Evolutionary conservation across 1,140 invertebrate genomes (phyloP).

Genomic region (Bombus soroeensis): DNA sequence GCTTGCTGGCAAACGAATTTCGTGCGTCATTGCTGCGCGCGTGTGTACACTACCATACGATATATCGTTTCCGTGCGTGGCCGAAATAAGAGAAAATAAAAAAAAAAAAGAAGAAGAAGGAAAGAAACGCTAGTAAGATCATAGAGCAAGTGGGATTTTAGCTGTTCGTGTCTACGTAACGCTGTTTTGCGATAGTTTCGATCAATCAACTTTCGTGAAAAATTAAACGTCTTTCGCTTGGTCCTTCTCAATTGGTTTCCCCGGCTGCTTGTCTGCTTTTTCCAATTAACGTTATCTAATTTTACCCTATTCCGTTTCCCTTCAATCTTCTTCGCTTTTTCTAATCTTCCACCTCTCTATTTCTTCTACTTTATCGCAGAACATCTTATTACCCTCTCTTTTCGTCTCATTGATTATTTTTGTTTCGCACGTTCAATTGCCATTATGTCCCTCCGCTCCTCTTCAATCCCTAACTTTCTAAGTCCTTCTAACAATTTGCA

Average conservation of each 20-base stretch:
- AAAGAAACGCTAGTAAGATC: constrained; percentile 27
- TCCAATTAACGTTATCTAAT: not conserved
- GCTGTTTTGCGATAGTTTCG: not conserved
- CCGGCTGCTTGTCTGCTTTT: not conserved
- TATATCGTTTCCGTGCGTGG: not conserved
- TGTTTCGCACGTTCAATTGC: too few species aligned
- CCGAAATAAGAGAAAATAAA: constrained; percentile 4
- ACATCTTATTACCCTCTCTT: not conserved
- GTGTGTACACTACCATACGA: not conserved
- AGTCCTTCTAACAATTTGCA: too few species aligned
- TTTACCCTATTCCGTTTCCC: too few species aligned
- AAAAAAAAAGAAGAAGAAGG: too few species aligned
- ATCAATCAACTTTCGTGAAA: not conserved
- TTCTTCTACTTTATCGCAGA: too few species aligned
- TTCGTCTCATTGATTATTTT: not conserved
- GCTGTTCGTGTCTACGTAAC: not conserved
- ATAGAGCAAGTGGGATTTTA: not conserved
- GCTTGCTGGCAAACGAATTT: constrained; percentile 8
- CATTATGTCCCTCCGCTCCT: too few species aligned
- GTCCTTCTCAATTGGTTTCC: not conserved
- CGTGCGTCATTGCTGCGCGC: constrained; percentile 30
- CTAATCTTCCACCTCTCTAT: too few species aligned
- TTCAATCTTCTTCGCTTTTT: not conserved
- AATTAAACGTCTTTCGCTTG: not conserved
- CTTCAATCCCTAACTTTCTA: too few species aligned